Conservation (phyloP, 1,140 invertebrate genomes). For the Zaprionus tsacasi region DNA sequence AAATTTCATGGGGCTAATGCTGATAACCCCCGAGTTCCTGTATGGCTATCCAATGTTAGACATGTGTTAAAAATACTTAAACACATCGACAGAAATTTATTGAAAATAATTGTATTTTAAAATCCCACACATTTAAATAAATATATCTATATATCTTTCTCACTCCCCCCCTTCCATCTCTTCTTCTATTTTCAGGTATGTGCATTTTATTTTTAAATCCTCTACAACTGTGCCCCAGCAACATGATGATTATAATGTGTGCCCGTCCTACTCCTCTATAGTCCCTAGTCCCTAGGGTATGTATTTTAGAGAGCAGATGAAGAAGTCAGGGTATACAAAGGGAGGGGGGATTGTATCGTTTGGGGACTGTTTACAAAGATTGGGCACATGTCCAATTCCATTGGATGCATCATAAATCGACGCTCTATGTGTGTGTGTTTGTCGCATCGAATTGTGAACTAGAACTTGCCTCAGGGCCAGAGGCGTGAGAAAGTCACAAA, state of each 20-base stretch:
- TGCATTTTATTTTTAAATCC: slow-evolving; percentile 33
- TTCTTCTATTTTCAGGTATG: slow-evolving; percentile 55
- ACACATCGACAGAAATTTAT: not conserved
- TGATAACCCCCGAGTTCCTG: not conserved
- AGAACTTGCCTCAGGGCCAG: slow-evolving; percentile 27
- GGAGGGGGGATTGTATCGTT: not conserved
- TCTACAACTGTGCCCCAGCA: not conserved
- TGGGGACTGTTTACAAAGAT: slow-evolving; percentile 34
- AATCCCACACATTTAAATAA: slow-evolving; percentile 44
- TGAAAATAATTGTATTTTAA: slow-evolving; percentile 42
- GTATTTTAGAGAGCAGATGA: slow-evolving; percentile 1
- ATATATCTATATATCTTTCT: slow-evolving; percentile 1
- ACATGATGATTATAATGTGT: slow-evolving; percentile 25
- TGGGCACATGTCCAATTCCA: slow-evolving; percentile 46
- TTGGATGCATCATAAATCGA: slow-evolving; percentile 49
- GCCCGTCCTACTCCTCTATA: not conserved
- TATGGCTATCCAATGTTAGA: slow-evolving; percentile 40
- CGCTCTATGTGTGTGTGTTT: not conserved
- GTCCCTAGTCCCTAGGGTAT: slow-evolving; percentile 24
- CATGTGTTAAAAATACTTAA: slow-evolving; percentile 1
- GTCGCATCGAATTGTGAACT: slow-evolving; percentile 46
- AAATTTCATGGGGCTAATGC: not conserved
- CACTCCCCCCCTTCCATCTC: not conserved
- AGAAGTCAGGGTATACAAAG: not conserved
- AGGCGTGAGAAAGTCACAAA: slow-evolving; percentile 42